Base-by-base conservation (phyloP, 2,797 vertebrate genomes). In the Champsocephalus gunnari region DNA sequence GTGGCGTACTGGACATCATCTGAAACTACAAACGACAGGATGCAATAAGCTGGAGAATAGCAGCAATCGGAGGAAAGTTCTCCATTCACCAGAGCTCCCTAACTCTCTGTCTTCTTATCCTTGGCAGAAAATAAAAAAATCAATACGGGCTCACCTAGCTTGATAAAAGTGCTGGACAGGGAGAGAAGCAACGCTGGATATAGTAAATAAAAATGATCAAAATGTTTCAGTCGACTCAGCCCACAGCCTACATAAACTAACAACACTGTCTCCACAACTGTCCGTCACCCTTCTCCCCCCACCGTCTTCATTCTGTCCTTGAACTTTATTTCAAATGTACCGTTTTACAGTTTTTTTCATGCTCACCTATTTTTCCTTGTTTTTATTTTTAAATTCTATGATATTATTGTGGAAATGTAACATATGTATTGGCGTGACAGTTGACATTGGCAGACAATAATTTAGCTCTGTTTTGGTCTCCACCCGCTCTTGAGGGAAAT, bases 21-120 rank as follows among this genome's bases (percentile, higher is more conserved):
- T 95, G 96, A 96, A 99, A 99, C 97, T 94, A 96, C 96, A 96
- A 96, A 96, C 96, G 98, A 99, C 98, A 99, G 97, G 96, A 97
- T 96, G 96, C 97, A 98, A 98, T 99, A 98, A 98, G 96, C 95
- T 95, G 93, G 95, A 96, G 97, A 97, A 97, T 94, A 96, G 97
- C 96, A 95, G 96, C 97, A 97, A 98, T 98, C 97, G 95, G 94
- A 96, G 94, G 95, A 97, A 98, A 97, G 98, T 98, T 98, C 97
- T 97, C 97, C 97, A 97, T 97, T 97, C 97, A 96, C 96, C 96
- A 94, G 91, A 91, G 95, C 95, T 96, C 95, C 94, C 96, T 97
- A 97, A 97, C 97, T 97, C 97, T 97, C 97, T 98, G 97, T 99
- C 98, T 99, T 98, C 98, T 97, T 97, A 97, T 97, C 97, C 96